phyloP scores from a whole-genome alignment of 2,113 vertebrate genomes.

The Coreoperca whiteheadi region DNA sequence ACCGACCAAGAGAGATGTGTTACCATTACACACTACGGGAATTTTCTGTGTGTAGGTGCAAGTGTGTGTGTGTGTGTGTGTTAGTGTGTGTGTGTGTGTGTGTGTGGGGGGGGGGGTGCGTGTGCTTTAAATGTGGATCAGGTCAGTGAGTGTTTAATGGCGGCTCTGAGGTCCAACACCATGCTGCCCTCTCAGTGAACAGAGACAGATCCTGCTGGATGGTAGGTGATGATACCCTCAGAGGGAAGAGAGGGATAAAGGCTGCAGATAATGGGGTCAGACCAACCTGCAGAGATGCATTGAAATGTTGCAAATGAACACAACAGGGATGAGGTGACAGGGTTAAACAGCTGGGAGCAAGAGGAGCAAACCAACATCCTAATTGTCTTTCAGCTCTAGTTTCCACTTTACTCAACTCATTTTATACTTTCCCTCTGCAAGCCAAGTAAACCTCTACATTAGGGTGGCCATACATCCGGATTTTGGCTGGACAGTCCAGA shows the following conservation, averaged over 20 bases:
- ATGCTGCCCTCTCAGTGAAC: slow-evolving; percentile 20
- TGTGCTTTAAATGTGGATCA: slow-evolving; percentile 9
- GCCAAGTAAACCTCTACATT: not conserved
- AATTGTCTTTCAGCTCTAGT: slow-evolving; percentile 28
- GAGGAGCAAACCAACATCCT: slow-evolving; percentile 12
- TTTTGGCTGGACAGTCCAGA: too few relatives aligned
- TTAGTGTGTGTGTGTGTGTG: not conserved
- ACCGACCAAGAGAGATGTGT: not conserved
- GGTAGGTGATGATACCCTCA: slow-evolving; percentile 24
- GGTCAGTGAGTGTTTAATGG: slow-evolving; percentile 24
- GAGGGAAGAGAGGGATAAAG: slow-evolving; percentile 22
- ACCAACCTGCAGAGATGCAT: slow-evolving; percentile 28
- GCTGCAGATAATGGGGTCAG: slow-evolving; percentile 47
- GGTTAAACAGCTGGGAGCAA: slow-evolving; percentile 32
- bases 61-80: not conserved
- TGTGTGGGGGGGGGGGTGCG: not conserved
- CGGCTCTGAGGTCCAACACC: not conserved
- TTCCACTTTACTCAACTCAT: slow-evolving; percentile 7
- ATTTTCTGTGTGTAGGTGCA: not conserved
- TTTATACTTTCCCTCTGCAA: slow-evolving; percentile 13
- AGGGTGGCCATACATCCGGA: too few relatives aligned
- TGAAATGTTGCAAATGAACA: slow-evolving; percentile 47
- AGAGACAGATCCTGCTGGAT: slow-evolving; percentile 25
- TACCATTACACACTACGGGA: not conserved
- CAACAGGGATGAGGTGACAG: slow-evolving; percentile 28